These are phyloP conservation scores for Norana najaformis DNA, from an alignment of 2,888 invertebrate species.

Conservation along the genomic window DNA sequence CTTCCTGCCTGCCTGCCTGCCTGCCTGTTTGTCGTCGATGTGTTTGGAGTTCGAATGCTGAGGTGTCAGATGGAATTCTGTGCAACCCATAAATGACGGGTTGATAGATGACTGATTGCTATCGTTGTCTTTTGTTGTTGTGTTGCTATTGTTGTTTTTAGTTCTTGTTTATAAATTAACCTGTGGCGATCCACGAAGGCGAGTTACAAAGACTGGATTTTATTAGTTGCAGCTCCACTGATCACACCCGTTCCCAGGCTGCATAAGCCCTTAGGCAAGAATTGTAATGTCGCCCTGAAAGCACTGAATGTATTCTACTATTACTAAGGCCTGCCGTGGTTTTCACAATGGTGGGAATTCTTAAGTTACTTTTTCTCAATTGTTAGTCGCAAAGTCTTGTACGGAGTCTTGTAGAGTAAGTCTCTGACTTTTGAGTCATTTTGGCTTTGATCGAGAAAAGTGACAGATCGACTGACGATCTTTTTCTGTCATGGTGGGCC, in stretches of 20 bases:
- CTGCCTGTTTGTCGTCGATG: neutral
- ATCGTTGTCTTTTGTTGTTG: neutral
- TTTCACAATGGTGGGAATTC: too few relatives aligned
- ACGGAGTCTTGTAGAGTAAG: too few relatives aligned
- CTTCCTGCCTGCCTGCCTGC: neutral
- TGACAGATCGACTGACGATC: neutral
- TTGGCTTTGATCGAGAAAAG: neutral
- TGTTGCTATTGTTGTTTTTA: neutral
- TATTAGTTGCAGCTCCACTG: too few relatives aligned
- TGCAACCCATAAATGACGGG: neutral
- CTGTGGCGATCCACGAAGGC: neutral
- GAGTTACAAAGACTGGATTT: neutral
- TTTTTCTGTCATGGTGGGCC: too few relatives aligned
- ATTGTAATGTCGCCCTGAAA: too few relatives aligned
- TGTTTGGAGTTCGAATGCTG: neutral
- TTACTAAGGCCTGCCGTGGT: too few relatives aligned
- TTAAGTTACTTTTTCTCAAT: too few relatives aligned
- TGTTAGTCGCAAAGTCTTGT: too few relatives aligned
- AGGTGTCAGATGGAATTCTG: neutral
- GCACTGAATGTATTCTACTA: too few relatives aligned
- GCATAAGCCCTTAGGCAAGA: too few relatives aligned
- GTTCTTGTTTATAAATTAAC: neutral
- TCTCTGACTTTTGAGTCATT: too few relatives aligned
- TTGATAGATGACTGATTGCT: neutral
- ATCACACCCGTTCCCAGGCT: too few relatives aligned